Evolutionary conservation across 2,888 invertebrate species (phyloP).

Genomic region (Cerceris ruficornis): DNA sequence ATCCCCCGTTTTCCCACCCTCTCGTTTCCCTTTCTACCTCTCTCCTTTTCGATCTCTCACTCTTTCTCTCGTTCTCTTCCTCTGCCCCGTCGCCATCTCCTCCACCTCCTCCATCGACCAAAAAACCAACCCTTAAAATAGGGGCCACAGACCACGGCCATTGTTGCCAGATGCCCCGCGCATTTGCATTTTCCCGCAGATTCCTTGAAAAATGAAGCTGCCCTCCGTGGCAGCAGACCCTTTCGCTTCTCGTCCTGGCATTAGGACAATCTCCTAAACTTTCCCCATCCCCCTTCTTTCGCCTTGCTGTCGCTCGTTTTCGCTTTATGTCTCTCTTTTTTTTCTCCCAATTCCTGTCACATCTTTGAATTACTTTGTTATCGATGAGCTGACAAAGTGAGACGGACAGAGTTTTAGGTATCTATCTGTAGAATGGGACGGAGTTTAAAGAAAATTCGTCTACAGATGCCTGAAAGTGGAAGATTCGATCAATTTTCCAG

Average conservation of each 20-base stretch:
- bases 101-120: slow-evolving; percentile 61
- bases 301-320: slow-evolving; percentile 19
- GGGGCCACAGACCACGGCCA: slow-evolving; percentile 80
- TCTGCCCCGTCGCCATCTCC: slow-evolving; percentile 37
- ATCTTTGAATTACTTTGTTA: slow-evolving; percentile 10
- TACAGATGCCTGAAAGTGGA: no score
- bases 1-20: slow-evolving; percentile 21
- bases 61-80: slow-evolving; percentile 24
- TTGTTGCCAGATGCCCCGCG: slow-evolving; percentile 82
- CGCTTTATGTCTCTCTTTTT: slow-evolving; percentile 31
- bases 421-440: no score
- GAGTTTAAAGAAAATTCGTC: no score
- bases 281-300: slow-evolving; percentile 19
- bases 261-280: slow-evolving; percentile 62
- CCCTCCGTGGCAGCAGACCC: slow-evolving; percentile 54
- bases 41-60: slow-evolving; percentile 33
- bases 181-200: slow-evolving; percentile 81
- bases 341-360: background rate
- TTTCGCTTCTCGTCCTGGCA: slow-evolving; percentile 56
- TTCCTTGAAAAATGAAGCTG: slow-evolving; percentile 80
- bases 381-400: background rate
- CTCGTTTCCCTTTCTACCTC: slow-evolving; percentile 36
- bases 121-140: slow-evolving; percentile 81
- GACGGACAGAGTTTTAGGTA: no score
- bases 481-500: no score